Conservation (phyloP, 2,888 invertebrate species). For the Xestia rhomboidea region DNA sequence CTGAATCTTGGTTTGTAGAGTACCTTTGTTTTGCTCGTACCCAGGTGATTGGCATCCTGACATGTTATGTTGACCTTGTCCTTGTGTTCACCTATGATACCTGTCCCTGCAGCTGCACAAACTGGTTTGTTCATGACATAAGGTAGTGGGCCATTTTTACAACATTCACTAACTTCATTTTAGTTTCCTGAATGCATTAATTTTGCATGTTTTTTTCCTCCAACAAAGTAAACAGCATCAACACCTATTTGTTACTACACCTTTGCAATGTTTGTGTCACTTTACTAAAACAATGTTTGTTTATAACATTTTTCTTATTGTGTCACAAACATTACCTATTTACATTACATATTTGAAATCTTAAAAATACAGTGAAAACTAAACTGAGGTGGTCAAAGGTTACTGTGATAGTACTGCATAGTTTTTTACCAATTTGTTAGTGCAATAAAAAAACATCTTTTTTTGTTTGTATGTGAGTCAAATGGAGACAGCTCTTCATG, state of each 20-base stretch:
- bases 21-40: conserved; percentile 39
- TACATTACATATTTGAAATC: not conserved
- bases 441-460: not conserved
- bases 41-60: conserved; percentile 23
- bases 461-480: not conserved
- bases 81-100: conserved; percentile 26
- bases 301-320: not conserved
- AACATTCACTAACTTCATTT: conserved; percentile 13
- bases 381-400: not conserved
- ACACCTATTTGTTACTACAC: conserved; percentile 8
- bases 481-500: not conserved
- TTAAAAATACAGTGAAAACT: not conserved
- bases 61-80: conserved; percentile 34
- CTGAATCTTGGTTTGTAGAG: conserved; percentile 37
- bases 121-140: conserved; percentile 40
- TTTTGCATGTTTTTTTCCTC: conserved; percentile 37
- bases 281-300: conserved; percentile 15
- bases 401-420: not conserved
- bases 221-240: conserved; percentile 10
- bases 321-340: not conserved
- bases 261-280: conserved; percentile 6
- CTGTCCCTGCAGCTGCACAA: conserved; percentile 12
- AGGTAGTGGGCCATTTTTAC: conserved; percentile 30
- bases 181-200: conserved; percentile 21
- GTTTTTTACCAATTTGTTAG: not conserved